These are phyloP conservation scores for Triplophysa bombifrons DNA, from an alignment of 2,797 vertebrate species.

Conservation along the genomic window DNA sequence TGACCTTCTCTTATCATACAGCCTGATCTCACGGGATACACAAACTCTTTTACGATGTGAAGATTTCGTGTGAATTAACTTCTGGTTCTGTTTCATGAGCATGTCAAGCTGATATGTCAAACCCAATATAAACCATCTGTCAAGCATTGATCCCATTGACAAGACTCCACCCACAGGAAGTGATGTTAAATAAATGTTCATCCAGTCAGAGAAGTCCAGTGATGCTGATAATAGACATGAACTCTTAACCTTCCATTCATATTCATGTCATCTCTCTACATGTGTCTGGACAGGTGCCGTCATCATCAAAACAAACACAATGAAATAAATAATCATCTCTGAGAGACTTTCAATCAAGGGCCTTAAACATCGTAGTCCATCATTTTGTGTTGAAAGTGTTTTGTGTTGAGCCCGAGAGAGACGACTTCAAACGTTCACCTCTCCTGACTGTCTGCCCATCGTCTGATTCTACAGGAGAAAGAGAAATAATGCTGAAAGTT, in stretches of 20 bases:
- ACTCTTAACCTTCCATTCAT: not conserved
- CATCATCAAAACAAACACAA: conserved; percentile 58
- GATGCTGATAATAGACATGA: not conserved
- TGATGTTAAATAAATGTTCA: not conserved
- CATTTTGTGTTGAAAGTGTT: conserved; percentile 64
- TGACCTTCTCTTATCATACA: no score
- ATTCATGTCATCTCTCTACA: not conserved
- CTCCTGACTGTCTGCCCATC: conserved; percentile 60
- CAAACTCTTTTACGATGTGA: no score
- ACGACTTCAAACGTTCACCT: conserved; percentile 65
- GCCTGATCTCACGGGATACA: no score
- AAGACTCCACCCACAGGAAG: not conserved
- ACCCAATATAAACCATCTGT: no score
- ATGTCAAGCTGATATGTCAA: no score
- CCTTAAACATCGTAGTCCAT: conserved; percentile 55
- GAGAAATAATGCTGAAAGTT: conserved; percentile 62
- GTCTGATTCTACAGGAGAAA: conserved; percentile 65
- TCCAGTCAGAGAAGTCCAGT: not conserved
- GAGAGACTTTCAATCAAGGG: conserved; percentile 43
- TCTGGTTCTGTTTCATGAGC: no score
- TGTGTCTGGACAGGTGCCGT: not conserved
- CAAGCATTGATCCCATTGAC: no score
- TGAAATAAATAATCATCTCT: conserved; percentile 54
- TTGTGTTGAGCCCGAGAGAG: conserved; percentile 56
- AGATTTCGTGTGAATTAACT: no score